Conservation (phyloP, 2,888 invertebrate genomes). For the Isoperla grammatica region DNA sequence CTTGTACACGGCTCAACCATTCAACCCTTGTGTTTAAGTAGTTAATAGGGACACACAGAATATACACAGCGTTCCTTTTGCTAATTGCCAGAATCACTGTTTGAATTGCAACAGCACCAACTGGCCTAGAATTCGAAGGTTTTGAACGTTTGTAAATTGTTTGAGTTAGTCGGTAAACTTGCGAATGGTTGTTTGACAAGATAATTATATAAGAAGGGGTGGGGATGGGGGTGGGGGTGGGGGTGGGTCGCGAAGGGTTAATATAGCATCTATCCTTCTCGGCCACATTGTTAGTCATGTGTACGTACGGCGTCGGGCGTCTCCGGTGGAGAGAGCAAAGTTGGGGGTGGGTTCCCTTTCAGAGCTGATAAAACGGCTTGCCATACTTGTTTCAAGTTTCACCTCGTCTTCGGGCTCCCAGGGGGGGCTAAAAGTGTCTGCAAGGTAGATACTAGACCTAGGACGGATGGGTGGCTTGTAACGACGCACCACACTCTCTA, state of each 20-base stretch:
- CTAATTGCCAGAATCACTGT: constrained; percentile 22
- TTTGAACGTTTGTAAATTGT: constrained; percentile 19
- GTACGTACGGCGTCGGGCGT: background rate
- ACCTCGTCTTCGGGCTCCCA: constrained; percentile 2
- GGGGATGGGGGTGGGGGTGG: background rate
- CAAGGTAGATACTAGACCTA: background rate
- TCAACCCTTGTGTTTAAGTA: constrained; percentile 19
- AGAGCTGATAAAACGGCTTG: constrained; percentile 9
- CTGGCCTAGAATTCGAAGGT: background rate
- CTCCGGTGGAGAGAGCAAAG: too few species aligned
- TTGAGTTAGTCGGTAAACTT: constrained; percentile 25
- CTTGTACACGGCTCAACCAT: constrained; percentile 2
- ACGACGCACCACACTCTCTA: too few species aligned
- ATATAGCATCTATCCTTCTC: background rate
- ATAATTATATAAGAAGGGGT: constrained; percentile 23
- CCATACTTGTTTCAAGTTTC: constrained; percentile 15
- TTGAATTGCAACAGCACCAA: constrained; percentile 19
- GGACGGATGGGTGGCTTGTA: background rate
- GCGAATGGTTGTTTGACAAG: constrained; percentile 27
- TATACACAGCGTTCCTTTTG: constrained; percentile 15
- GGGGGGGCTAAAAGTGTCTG: background rate
- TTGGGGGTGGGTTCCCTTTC: background rate
- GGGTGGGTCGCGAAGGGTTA: constrained; percentile 12
- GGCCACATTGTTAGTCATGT: background rate
- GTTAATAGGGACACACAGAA: constrained; percentile 22